A percentile compares a stretch with the other conserved stretches of the same genome.
phyloP scores from a whole-genome alignment of 2,888 invertebrate genomes.

The Ctena decussata region DNA sequence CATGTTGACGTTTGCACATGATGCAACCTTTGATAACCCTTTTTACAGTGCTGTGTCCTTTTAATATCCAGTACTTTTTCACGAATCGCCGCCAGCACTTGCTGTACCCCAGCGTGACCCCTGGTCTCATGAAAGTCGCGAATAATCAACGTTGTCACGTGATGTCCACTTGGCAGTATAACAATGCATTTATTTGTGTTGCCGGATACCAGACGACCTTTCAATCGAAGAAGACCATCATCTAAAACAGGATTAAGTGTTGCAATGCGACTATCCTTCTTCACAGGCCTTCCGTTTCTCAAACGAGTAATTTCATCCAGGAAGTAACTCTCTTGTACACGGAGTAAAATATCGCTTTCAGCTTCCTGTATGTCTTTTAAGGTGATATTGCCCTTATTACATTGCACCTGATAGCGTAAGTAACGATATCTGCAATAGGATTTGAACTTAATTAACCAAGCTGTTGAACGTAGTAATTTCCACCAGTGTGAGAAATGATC shows the following conservation, averaged over 20 bases:
- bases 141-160: slow-evolving; percentile 18
- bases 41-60: slow-evolving; percentile 8
- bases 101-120: slow-evolving; percentile 1
- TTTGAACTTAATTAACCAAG: slow-evolving; percentile 27
- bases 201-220: background rate
- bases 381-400: slow-evolving; percentile 13
- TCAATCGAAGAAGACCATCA: background rate
- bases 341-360: background rate
- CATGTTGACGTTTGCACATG: background rate
- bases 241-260: slow-evolving; percentile 16
- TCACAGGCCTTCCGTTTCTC: slow-evolving; percentile 13
- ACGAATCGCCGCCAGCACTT: background rate
- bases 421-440: slow-evolving; percentile 9
- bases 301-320: background rate
- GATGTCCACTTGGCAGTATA: slow-evolving; percentile 11
- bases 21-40: background rate
- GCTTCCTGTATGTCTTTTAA: slow-evolving; percentile 18
- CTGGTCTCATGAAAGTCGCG: slow-evolving; percentile 38
- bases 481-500: no score
- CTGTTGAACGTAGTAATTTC: no score
- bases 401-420: background rate
- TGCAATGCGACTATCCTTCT: slow-evolving; percentile 19
- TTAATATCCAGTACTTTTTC: background rate
- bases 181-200: background rate
- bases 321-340: slow-evolving; percentile 15